Percentiles rank a stretch among this genome's conserved stretches.
These are phyloP conservation scores for Cyanistes caeruleus DNA, from an alignment of 2,113 vertebrate genomes.

Conservation along the genomic window DNA sequence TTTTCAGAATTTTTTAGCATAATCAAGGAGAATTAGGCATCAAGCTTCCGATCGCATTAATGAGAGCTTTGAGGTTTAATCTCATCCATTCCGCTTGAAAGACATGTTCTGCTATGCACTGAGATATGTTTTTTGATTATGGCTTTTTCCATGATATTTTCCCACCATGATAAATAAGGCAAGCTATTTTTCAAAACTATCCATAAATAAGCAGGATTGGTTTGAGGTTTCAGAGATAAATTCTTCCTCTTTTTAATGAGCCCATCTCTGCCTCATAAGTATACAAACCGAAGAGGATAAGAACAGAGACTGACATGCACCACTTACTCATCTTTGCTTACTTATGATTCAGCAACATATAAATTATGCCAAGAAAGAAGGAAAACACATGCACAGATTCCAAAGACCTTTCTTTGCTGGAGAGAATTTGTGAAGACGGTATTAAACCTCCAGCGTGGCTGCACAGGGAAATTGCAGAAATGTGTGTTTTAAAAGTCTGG, in stretches of 20 bases:
- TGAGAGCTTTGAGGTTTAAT: conserved; percentile 64
- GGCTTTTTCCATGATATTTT: conserved; percentile 8
- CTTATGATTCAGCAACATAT: conserved; percentile 39
- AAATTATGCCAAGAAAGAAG: conserved; percentile 9
- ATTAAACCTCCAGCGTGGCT: not conserved
- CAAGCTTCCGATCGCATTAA: conserved; percentile 28
- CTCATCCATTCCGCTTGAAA: conserved; percentile 51
- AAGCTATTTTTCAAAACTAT: conserved; percentile 40
- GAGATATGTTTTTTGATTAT: conserved; percentile 27
- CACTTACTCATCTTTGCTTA: conserved; percentile 28
- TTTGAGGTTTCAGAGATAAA: conserved; percentile 35
- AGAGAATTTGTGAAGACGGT: not conserved
- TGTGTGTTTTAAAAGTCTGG: not conserved
- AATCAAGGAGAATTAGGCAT: conserved; percentile 50
- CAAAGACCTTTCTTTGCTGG: not conserved
- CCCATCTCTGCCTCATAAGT: not conserved
- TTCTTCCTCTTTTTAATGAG: conserved; percentile 14
- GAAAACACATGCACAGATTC: not conserved
- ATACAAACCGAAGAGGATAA: not conserved
- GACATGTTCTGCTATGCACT: conserved; percentile 4
- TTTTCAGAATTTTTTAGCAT: conserved; percentile 50
- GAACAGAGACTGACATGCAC: not conserved
- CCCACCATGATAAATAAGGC: conserved; percentile 26
- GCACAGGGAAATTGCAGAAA: not conserved
- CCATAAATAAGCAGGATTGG: conserved; percentile 27